Evolutionary conservation across 2,113 vertebrate species (phyloP).

Genomic region (Hemichromis elongatus): DNA sequence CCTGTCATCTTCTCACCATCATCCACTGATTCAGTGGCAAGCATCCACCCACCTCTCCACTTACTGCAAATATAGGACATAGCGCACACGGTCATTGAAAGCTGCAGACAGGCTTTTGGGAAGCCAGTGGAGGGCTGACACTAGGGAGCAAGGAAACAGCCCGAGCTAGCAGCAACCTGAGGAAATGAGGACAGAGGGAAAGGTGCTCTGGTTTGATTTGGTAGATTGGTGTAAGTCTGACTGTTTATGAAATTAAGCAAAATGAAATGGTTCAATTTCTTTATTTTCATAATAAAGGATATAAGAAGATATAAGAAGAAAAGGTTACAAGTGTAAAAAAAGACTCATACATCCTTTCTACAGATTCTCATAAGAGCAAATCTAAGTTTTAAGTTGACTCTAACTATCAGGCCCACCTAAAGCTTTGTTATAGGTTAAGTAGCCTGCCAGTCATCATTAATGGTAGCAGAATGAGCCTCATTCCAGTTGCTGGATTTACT

Average conservation of each 20-base stretch:
- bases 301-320: neutral
- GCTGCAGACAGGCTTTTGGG: conserved; percentile 38
- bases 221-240: neutral
- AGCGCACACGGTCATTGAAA: conserved; percentile 41
- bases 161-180: neutral
- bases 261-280: neutral
- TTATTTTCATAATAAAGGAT: neutral
- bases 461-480: neutral
- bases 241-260: neutral
- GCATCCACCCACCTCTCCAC: conserved; percentile 64
- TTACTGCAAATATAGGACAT: conserved; percentile 60
- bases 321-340: neutral
- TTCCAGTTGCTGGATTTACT: neutral
- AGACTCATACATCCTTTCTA: neutral
- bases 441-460: neutral
- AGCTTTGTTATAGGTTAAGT: neutral
- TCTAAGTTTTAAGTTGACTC: neutral
- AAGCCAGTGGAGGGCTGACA: conserved; percentile 31
- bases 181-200: conserved; percentile 36
- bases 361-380: neutral
- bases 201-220: neutral
- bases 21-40: conserved; percentile 45
- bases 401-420: neutral
- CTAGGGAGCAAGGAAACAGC: conserved; percentile 10
- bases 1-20: conserved; percentile 57